phyloP scores from a whole-genome alignment of 2,797 vertebrate species.

The Tauraco hartlaubi region DNA sequence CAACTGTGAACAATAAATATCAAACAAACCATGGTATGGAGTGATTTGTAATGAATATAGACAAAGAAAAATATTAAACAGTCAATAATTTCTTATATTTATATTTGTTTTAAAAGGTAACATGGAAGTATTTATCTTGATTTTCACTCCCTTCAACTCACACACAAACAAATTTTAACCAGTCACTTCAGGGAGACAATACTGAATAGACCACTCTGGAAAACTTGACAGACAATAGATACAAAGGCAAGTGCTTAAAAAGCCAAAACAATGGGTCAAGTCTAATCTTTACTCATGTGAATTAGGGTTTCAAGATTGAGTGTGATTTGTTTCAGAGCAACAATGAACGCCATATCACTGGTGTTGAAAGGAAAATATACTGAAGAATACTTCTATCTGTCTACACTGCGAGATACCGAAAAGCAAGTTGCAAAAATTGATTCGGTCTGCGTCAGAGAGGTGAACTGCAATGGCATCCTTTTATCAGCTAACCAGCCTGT shows the following conservation, averaged over 20 bases:
- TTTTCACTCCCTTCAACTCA: neutral
- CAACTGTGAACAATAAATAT: constrained; percentile 38
- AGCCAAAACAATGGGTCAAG: constrained; percentile 18
- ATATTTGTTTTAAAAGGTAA: neutral
- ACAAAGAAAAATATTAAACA: constrained; percentile 1
- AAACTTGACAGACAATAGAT: neutral
- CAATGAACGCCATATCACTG: neutral
- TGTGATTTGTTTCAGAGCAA: neutral
- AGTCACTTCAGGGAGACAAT: neutral
- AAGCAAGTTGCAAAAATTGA: neutral
- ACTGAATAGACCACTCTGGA: neutral
- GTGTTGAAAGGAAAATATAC: neutral
- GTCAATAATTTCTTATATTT: constrained; percentile 8
- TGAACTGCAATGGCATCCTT: neutral
- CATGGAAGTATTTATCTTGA: neutral
- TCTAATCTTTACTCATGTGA: neutral
- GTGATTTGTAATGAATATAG: neutral
- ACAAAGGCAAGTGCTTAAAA: neutral
- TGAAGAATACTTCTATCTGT: neutral
- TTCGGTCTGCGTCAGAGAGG: neutral
- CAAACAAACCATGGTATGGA: neutral
- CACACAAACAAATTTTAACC: neutral
- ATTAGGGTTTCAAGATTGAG: neutral
- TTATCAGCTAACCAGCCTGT: neutral
- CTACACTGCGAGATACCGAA: neutral